A percentile compares a stretch with the other conserved stretches of the same genome.
Evolutionary conservation across 2,888 invertebrate species (phyloP).

Genomic region (Papilio elwesi): DNA sequence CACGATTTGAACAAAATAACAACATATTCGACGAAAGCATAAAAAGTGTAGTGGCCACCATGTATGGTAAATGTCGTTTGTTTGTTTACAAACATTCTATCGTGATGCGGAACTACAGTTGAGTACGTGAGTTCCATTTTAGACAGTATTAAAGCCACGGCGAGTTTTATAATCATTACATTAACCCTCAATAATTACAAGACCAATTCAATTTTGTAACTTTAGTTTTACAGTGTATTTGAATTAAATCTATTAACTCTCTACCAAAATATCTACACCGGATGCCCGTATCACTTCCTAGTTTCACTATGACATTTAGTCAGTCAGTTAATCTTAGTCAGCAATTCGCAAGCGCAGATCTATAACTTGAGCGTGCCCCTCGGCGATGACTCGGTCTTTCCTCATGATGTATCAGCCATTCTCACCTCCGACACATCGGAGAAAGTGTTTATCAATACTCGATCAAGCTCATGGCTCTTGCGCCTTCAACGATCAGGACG

Average conservation of each 20-base stretch:
- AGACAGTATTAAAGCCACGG: no score
- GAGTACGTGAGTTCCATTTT: no score
- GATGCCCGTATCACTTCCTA: constrained; percentile 1
- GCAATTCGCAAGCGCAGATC: constrained; percentile 3
- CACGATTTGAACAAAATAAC: no score
- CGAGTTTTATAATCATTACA: no score
- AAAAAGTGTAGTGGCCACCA: no score
- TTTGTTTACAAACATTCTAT: no score
- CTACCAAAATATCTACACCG: background rate
- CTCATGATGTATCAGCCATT: constrained; percentile 63
- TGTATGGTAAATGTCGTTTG: no score
- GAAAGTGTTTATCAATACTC: constrained; percentile 66
- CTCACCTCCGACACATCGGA: constrained; percentile 61
- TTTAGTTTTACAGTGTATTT: background rate
- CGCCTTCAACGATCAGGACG: constrained; percentile 60
- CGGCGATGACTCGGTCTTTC: constrained; percentile 64
- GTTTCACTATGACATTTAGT: constrained; percentile 28
- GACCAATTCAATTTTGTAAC: background rate
- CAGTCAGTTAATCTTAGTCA: constrained; percentile 19
- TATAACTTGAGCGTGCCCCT: constrained; percentile 48
- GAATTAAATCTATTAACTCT: background rate
- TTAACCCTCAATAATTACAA: background rate
- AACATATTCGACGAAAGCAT: no score
- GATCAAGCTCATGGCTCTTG: constrained; percentile 66
- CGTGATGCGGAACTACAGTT: no score